phyloP scores from a whole-genome alignment of 1,140 invertebrate species.

The Propsilocerus akamusi region DNA sequence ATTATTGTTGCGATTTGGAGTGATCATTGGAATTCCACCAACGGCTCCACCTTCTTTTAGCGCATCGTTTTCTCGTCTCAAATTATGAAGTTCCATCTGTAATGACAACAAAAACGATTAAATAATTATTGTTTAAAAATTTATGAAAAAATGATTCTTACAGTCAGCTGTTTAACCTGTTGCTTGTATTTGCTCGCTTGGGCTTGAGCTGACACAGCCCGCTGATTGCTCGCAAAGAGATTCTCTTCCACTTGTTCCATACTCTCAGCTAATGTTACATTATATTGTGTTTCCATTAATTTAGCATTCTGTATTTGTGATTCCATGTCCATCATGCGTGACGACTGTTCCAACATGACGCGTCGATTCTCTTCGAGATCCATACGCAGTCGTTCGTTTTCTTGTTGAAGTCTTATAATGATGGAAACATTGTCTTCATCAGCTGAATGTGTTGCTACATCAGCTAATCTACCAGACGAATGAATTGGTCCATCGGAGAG shows the following conservation, averaged over 20 bases:
- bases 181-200: constrained; percentile 31
- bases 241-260: constrained; percentile 37
- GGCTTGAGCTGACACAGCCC: constrained; percentile 32
- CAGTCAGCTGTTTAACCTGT: constrained; percentile 35
- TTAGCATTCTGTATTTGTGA: constrained; percentile 29
- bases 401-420: constrained; percentile 24
- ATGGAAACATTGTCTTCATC: constrained; percentile 19
- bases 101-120: constrained; percentile 7
- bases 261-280: constrained; percentile 29
- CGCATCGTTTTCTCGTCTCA: constrained; percentile 26
- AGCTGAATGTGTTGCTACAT: constrained; percentile 23
- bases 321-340: constrained; percentile 29
- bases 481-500: constrained; percentile 49
- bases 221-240: constrained; percentile 32
- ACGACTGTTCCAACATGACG: constrained; percentile 30
- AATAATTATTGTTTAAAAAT: constrained; percentile 4
- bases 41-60: constrained; percentile 19
- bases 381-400: constrained; percentile 34
- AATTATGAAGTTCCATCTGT: constrained; percentile 20
- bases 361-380: constrained; percentile 31
- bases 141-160: constrained; percentile 15
- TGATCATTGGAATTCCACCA: constrained; percentile 24
- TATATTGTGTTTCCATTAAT: constrained; percentile 30
- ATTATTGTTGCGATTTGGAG: constrained; percentile 14
- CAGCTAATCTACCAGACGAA: constrained; percentile 25